Evolutionary conservation across 2,113 vertebrate species (phyloP).

Genomic region (Rhynchopsitta pachyrhyncha): DNA sequence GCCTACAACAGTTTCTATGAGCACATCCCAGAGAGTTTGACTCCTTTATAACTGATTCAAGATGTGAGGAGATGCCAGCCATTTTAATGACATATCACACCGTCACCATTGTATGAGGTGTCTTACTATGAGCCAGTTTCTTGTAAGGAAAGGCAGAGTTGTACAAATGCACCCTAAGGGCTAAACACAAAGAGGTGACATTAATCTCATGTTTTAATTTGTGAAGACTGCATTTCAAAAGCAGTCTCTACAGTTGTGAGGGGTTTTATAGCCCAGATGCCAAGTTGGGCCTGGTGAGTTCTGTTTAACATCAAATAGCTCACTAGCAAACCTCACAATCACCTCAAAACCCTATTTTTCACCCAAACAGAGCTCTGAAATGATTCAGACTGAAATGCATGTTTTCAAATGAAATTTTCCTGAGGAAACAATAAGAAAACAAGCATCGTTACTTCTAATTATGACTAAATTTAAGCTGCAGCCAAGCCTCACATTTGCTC

Average conservation of each 20-base stretch:
- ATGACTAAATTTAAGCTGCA: neutral
- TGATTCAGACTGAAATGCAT: neutral
- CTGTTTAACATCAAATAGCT: neutral
- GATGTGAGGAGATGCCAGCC: neutral
- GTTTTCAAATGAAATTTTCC: neutral
- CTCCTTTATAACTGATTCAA: accelerated
- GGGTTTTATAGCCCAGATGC: neutral
- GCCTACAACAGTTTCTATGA: neutral
- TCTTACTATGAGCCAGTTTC: accelerated
- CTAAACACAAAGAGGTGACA: neutral
- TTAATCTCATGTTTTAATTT: neutral
- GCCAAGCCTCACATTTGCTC: neutral
- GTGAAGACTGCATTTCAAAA: neutral
- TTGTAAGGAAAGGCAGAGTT: neutral
- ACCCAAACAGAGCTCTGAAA: neutral
- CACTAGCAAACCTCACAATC: neutral
- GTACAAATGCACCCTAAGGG: neutral
- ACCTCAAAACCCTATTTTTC: neutral
- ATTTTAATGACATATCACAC: accelerated
- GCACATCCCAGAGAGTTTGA: accelerated
- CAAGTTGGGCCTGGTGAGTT: accelerated
- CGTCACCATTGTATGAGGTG: neutral
- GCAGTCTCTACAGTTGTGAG: neutral
- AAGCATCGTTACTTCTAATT: neutral
- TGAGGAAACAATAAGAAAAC: neutral